These are phyloP conservation scores for Dermatemys mawii DNA, from an alignment of 2,113 vertebrate genomes.

Conservation along the genomic window DNA sequence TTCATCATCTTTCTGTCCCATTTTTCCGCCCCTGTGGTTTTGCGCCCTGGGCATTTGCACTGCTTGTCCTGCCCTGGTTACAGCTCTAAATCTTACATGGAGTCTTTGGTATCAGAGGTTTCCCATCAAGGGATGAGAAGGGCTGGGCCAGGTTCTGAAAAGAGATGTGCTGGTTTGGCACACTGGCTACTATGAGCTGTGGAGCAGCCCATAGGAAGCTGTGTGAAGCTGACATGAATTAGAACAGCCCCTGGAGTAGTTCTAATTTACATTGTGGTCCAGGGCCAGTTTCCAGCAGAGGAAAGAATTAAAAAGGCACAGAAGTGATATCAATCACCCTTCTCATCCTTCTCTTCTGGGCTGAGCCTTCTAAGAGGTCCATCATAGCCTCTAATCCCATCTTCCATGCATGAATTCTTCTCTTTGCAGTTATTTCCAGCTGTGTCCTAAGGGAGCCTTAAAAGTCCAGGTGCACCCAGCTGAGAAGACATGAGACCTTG, in stretches of 20 bases:
- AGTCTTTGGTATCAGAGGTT: not conserved
- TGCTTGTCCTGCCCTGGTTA: too few species aligned
- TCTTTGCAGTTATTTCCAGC: not conserved
- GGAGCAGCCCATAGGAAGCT: not conserved
- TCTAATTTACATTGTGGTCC: not conserved
- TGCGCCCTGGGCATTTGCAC: too few species aligned
- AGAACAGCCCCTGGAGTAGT: fast-evolving
- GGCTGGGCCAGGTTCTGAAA: not conserved
- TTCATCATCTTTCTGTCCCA: too few species aligned
- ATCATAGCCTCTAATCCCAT: not conserved
- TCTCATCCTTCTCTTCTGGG: not conserved
- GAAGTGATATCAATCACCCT: not conserved
- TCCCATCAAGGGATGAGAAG: not conserved
- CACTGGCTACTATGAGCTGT: not conserved
- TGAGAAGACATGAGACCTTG: fast-evolving
- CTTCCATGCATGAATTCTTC: not conserved
- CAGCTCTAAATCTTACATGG: not conserved
- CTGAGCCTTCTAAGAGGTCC: fast-evolving
- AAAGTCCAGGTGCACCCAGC: not conserved
- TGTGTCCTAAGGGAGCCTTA: not conserved
- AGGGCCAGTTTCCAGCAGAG: not conserved
- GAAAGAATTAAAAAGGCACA: not conserved
- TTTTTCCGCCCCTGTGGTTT: too few species aligned
- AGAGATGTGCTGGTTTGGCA: fast-evolving
- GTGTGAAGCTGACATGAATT: not conserved